Conservation (phyloP, 2,888 invertebrate genomes). For the Molorchus minor region DNA sequence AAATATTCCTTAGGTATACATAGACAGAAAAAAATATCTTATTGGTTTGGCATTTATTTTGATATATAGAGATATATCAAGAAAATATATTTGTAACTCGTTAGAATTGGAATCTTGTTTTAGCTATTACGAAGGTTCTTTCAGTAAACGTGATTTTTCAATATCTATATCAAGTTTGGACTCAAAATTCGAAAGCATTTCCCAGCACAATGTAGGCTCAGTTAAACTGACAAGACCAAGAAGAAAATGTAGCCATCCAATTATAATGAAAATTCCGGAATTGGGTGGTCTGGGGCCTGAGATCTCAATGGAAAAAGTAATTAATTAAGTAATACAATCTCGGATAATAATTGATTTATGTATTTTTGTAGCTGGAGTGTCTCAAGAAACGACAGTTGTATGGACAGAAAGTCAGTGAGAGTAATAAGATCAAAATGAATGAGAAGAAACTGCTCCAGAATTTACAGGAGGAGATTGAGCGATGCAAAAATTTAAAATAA, state of each 20-base stretch:
- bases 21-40: too few relatives aligned
- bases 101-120: neutral
- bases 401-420: slow-evolving; percentile 44
- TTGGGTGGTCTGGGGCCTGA: slow-evolving; percentile 29
- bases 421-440: slow-evolving; percentile 44
- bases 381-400: slow-evolving; percentile 44
- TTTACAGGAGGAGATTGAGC: slow-evolving; percentile 37
- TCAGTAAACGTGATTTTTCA: slow-evolving; percentile 11
- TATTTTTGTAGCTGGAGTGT: slow-evolving; percentile 41
- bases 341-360: neutral
- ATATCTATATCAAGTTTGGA: slow-evolving; percentile 15
- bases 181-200: slow-evolving; percentile 21
- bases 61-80: too few relatives aligned
- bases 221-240: neutral
- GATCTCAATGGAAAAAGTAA: slow-evolving; percentile 28
- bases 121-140: slow-evolving; percentile 1
- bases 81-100: neutral
- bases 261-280: slow-evolving; percentile 19
- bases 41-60: too few relatives aligned
- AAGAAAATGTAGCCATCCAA: slow-evolving; percentile 1
- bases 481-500: slow-evolving; percentile 30
- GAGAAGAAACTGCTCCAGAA: slow-evolving; percentile 41
- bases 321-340: neutral
- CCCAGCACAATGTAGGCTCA: slow-evolving; percentile 7
- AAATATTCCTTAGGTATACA: too few relatives aligned